Conservation (phyloP, 2,113 vertebrate genomes). For the Hassar affinis region DNA sequence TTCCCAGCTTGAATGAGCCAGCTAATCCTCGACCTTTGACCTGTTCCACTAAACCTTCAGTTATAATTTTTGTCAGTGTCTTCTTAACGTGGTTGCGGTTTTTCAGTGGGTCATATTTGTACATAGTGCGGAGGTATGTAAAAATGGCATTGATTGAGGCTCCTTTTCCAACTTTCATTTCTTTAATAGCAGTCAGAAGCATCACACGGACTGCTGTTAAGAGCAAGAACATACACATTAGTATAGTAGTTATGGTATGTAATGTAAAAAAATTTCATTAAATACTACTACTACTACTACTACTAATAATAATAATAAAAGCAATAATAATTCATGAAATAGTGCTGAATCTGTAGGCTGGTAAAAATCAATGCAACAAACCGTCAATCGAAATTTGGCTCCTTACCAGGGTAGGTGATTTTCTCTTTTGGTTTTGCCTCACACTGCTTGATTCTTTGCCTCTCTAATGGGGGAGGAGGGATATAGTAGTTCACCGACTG, state of each 20-base stretch:
- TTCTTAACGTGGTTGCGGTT: conserved; percentile 88
- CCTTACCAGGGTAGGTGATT: conserved; percentile 84
- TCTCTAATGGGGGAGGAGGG: conserved; percentile 81
- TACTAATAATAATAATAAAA: background rate
- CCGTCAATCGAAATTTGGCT: background rate
- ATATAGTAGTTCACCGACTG: conserved; percentile 91
- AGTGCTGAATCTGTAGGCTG: background rate
- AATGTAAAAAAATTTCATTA: background rate
- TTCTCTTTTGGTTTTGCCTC: conserved; percentile 83
- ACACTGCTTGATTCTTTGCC: conserved; percentile 68
- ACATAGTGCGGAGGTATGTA: conserved; percentile 85
- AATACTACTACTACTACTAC: background rate
- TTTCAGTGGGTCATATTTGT: conserved; percentile 83
- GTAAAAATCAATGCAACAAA: background rate
- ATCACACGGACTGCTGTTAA: conserved; percentile 89
- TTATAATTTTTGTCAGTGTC: conserved; percentile 83
- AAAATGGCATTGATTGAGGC: conserved; percentile 89
- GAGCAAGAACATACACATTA: conserved; percentile 51
- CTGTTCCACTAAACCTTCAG: conserved; percentile 84
- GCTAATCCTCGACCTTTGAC: conserved; percentile 93
- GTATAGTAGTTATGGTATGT: background rate
- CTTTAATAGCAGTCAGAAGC: conserved; percentile 88
- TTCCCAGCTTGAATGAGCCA: conserved; percentile 91
- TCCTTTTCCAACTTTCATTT: conserved; percentile 88
- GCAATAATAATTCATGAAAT: background rate